Evolutionary conservation across 1,140 invertebrate genomes (phyloP).

Genomic region (Drosophila suzukii): DNA sequence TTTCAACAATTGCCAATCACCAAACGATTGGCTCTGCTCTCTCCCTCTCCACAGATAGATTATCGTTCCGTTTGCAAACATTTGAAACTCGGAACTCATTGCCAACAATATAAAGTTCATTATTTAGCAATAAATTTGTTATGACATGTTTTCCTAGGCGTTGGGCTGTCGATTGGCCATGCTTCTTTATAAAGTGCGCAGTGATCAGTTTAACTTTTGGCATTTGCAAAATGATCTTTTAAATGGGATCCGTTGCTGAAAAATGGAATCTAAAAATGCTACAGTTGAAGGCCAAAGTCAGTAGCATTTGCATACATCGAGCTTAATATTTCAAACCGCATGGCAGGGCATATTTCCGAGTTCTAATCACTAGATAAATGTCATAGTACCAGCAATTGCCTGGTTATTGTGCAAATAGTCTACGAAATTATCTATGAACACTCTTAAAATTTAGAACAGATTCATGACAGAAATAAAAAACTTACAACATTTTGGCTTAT

Average conservation of each 20-base stretch:
- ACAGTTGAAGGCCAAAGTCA: slow-evolving; percentile 44
- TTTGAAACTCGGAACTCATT: slow-evolving; percentile 62
- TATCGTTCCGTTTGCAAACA: slow-evolving; percentile 32
- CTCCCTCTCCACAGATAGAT: slow-evolving; percentile 34
- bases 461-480: too few species aligned
- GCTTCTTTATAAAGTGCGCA: slow-evolving; percentile 25
- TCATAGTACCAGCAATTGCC: slow-evolving; percentile 6
- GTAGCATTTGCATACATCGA: slow-evolving; percentile 44
- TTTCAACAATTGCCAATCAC: slow-evolving; percentile 52
- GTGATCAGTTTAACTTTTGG: slow-evolving; percentile 47
- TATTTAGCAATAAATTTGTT: slow-evolving; percentile 78
- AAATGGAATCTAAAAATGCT: slow-evolving; percentile 42
- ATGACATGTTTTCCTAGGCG: slow-evolving; percentile 58
- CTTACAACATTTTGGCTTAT: too few species aligned
- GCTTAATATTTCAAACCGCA: slow-evolving; percentile 19
- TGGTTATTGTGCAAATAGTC: background rate
- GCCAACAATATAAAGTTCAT: slow-evolving; percentile 76
- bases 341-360: slow-evolving; percentile 27
- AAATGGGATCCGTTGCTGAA: slow-evolving; percentile 39
- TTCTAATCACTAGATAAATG: slow-evolving; percentile 34
- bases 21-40: slow-evolving; percentile 57
- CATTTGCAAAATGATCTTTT: slow-evolving; percentile 56
- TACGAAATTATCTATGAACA: background rate
- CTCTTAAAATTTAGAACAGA: too few species aligned
- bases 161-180: slow-evolving; percentile 55